Percentiles rank a stretch among this genome's conserved stretches.
These are phyloP conservation scores for Cyclophora albipunctata DNA, from an alignment of 2,888 invertebrate species.

Conservation along the genomic window DNA sequence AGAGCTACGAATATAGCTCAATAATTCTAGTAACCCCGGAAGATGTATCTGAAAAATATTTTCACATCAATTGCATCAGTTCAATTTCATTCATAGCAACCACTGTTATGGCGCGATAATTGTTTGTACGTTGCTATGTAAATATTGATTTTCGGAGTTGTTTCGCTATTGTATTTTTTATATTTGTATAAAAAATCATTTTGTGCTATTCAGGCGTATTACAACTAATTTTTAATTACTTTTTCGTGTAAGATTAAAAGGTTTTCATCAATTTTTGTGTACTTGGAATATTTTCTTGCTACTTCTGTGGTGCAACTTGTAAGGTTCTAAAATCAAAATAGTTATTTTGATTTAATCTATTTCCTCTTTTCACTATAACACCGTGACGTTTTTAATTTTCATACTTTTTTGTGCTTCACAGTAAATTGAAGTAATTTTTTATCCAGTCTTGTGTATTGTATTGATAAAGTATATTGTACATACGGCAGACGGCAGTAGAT, in stretches of 20 bases:
- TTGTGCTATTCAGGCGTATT: not conserved
- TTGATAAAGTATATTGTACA: not conserved
- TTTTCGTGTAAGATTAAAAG: no score
- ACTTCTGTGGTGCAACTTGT: constrained; percentile 17
- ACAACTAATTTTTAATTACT: no score
- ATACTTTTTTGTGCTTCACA: constrained; percentile 21
- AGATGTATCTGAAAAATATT: no score
- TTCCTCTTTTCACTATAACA: constrained; percentile 23
- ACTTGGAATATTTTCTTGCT: not conserved
- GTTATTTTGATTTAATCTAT: constrained; percentile 29
- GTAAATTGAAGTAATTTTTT: constrained; percentile 5
- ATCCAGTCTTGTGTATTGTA: constrained; percentile 1
- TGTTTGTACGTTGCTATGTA: constrained; percentile 52
- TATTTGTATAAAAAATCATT: not conserved
- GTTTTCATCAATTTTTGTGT: no score
- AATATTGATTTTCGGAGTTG: constrained; percentile 46
- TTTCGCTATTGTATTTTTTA: constrained; percentile 1
- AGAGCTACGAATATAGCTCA: no score
- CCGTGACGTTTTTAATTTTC: constrained; percentile 31
- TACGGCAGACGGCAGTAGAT: no score
- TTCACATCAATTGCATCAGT: no score
- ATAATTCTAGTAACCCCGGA: no score
- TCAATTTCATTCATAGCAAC: constrained; percentile 11
- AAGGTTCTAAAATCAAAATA: constrained; percentile 39
- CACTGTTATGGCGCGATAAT: constrained; percentile 46